phyloP scores from a whole-genome alignment of 1,140 invertebrate species.

The Aphaenogaster rudis region DNA sequence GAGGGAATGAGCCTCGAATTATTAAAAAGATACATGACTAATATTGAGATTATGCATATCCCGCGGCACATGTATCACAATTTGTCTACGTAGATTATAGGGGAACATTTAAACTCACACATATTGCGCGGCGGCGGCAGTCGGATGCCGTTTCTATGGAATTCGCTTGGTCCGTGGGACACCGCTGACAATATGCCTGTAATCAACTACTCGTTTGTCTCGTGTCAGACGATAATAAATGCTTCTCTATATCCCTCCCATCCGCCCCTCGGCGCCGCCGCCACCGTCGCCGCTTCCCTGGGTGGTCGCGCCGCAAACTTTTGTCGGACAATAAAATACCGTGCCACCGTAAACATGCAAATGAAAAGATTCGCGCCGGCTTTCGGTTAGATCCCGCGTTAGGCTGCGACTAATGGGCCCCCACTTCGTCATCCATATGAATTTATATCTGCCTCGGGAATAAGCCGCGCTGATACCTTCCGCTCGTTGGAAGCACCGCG shows the following conservation, averaged over 20 bases:
- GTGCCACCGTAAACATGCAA: slow-evolving; percentile 50
- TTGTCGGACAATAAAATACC: slow-evolving; percentile 55
- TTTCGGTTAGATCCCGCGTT: slow-evolving; percentile 66
- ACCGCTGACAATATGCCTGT: slow-evolving; percentile 46
- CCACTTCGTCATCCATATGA: slow-evolving; percentile 65
- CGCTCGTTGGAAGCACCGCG: not conserved
- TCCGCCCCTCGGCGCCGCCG: slow-evolving; percentile 19
- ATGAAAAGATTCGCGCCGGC: slow-evolving; percentile 62
- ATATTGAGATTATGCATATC: not conserved
- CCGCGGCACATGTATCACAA: not conserved
- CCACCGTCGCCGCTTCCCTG: not conserved
- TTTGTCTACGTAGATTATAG: slow-evolving; percentile 30
- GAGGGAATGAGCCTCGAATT: not conserved
- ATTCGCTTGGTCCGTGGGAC: slow-evolving; percentile 25
- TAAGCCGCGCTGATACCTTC: slow-evolving; percentile 56
- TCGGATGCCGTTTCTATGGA: slow-evolving; percentile 5
- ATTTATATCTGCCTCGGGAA: slow-evolving; percentile 65
- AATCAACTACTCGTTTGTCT: slow-evolving; percentile 60
- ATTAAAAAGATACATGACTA: not conserved
- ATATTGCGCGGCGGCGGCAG: not conserved
- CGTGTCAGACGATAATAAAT: slow-evolving; percentile 59
- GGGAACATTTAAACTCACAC: slow-evolving; percentile 42
- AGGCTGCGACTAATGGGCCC: slow-evolving; percentile 57
- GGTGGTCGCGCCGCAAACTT: slow-evolving; percentile 63
- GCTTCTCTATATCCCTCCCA: slow-evolving; percentile 9